These are phyloP conservation scores for Lacanobia oleracea DNA, from an alignment of 2,888 invertebrate species.

Conservation along the genomic window DNA sequence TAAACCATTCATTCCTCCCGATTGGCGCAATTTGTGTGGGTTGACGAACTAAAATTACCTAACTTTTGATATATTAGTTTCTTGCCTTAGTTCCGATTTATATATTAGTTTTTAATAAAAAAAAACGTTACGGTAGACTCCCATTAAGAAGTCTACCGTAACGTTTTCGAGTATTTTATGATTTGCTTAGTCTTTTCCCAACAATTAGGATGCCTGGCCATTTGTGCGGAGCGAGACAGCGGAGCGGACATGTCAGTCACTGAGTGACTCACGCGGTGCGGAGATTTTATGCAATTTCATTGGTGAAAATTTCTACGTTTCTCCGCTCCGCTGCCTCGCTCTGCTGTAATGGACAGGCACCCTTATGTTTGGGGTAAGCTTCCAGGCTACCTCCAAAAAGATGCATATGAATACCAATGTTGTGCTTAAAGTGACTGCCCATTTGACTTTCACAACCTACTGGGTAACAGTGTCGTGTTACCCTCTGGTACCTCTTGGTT, in stretches of 20 bases:
- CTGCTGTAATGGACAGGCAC: too few relatives aligned
- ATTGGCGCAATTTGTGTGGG: slow-evolving; percentile 5
- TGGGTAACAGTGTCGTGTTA: not conserved
- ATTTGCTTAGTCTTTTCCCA: not conserved
- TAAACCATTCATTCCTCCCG: slow-evolving; percentile 10
- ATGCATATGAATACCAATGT: not conserved
- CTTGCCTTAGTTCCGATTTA: not conserved
- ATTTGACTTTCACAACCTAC: not conserved
- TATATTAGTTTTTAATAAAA: not conserved
- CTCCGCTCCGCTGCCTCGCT: too few relatives aligned
- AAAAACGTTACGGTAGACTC: too few relatives aligned
- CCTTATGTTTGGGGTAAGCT: not conserved
- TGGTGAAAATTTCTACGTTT: too few relatives aligned
- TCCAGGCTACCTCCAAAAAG: too few relatives aligned
- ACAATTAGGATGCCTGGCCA: too few relatives aligned
- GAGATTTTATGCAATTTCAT: too few relatives aligned
- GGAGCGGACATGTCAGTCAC: too few relatives aligned
- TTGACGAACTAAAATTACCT: slow-evolving; percentile 10
- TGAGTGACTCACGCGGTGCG: too few relatives aligned
- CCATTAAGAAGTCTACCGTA: not conserved
- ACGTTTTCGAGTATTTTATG: not conserved
- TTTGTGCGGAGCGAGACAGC: too few relatives aligned
- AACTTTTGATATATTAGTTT: slow-evolving; percentile 13
- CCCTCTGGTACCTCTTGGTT: too few relatives aligned
- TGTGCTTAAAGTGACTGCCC: fast-evolving